Base-by-base conservation (phyloP, 2,113 vertebrate species). In the Canis aureus region DNA sequence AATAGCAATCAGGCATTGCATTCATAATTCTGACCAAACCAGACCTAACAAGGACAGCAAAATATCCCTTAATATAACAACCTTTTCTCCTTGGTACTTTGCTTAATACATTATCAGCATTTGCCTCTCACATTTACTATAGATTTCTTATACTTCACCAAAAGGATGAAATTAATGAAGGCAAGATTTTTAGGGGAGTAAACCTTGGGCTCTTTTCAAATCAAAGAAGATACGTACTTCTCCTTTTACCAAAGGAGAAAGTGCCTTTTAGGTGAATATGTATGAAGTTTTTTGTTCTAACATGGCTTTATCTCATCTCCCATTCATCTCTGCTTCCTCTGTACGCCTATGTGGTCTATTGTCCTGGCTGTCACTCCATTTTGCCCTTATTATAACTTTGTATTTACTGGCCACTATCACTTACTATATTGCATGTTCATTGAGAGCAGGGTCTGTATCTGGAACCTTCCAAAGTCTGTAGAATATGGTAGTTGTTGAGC, bases 351-450 rank as follows among this genome's bases (percentile, higher is more conserved):
- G 43, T 96, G 53, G 23, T 94, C 73, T 92, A 53, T 92, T 74
- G 32, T 90, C 83, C 57, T 88, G 74, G 59, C 51, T 59, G 86
- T 76, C 35, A 53, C 29, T 91, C 49, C 91, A 73, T 66, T 78
- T 95, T 88, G 81, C 81, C 66, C 49, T 96, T 27, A 55, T 35
- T 89, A 16, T 87, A 76, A 66, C 79, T 80, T 95, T 78, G 93
- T 76, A 82, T 93, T 57, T 86, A 76, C 23, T 79, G 55, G 32
- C 89, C 16, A 59, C 32, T 53, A 59, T 64, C 67, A 73, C 82
- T 29, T 62, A 83, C 74, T 96, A 90, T 73, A 97, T 49, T 93
- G 83, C 96, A 97, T 71, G 79, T 82, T 97, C 86, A 12, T 81
- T 90, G 59, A 94, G 87, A 74, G 64, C 25, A 97, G 8, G 76